phyloP scores from a whole-genome alignment of 2,888 invertebrate genomes.

The Galerucella pusilla region DNA sequence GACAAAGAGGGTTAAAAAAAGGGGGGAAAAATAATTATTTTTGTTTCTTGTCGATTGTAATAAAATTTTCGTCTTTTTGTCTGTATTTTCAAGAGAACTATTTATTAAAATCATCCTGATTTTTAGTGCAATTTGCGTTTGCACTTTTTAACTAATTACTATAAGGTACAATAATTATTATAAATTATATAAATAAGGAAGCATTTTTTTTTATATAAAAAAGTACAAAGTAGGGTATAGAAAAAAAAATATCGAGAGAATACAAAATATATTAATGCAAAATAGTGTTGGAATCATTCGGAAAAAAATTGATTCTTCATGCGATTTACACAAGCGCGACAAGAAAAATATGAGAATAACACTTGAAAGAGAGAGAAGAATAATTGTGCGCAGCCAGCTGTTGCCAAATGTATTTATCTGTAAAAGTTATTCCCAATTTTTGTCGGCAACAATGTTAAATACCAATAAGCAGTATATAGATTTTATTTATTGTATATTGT shows the following conservation, averaged over 20 bases:
- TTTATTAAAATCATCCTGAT: background rate
- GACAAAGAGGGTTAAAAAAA: background rate
- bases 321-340: too few relatives aligned
- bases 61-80: conserved; percentile 1
- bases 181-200: conserved; percentile 42
- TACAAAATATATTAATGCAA: conserved; percentile 7
- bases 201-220: conserved; percentile 35
- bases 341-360: too few relatives aligned
- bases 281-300: too few relatives aligned
- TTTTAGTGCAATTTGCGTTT: conserved; percentile 42
- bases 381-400: too few relatives aligned
- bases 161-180: conserved; percentile 47
- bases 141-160: conserved; percentile 42
- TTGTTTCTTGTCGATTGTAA: background rate
- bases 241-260: conserved; percentile 30
- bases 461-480: too few relatives aligned
- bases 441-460: too few relatives aligned
- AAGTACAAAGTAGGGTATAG: conserved; percentile 39
- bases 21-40: background rate
- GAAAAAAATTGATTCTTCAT: too few relatives aligned
- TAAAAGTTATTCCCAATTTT: too few relatives aligned
- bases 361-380: too few relatives aligned
- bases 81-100: conserved; percentile 37
- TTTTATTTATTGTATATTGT: too few relatives aligned
- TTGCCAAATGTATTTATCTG: too few relatives aligned